phyloP scores from a whole-genome alignment of 1,140 invertebrate species.

The Parapsyche elsis region DNA sequence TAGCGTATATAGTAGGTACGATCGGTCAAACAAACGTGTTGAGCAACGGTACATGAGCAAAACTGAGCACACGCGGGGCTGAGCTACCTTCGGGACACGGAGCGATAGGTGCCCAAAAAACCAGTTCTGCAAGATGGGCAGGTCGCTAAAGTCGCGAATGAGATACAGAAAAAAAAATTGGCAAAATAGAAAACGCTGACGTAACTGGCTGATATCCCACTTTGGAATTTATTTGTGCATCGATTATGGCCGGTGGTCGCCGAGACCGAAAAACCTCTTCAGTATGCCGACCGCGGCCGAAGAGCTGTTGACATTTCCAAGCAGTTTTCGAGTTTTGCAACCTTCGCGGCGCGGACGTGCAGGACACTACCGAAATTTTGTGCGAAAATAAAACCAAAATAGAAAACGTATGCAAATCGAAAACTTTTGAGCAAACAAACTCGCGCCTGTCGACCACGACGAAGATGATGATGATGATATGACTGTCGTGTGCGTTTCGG shows the following conservation, averaged over 20 bases:
- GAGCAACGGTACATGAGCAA: slow-evolving; percentile 31
- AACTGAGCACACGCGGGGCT: slow-evolving; percentile 4
- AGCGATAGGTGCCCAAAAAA: slow-evolving; percentile 17
- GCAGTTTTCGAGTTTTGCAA: not conserved
- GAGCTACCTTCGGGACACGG: slow-evolving; percentile 3
- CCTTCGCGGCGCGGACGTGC: no score
- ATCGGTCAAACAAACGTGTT: slow-evolving; percentile 4
- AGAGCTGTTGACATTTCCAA: slow-evolving; percentile 11
- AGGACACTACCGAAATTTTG: no score
- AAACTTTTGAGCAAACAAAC: no score
- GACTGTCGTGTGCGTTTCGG: no score
- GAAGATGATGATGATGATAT: no score
- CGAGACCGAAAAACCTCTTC: slow-evolving; percentile 14
- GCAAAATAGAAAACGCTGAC: slow-evolving; percentile 15
- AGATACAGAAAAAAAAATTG: not conserved
- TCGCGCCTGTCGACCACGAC: no score
- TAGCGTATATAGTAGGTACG: not conserved
- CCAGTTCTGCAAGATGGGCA: slow-evolving; percentile 26
- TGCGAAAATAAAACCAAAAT: no score
- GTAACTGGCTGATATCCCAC: slow-evolving; percentile 23
- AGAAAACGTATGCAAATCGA: not conserved
- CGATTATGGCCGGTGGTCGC: not conserved
- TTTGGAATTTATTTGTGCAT: slow-evolving; percentile 20
- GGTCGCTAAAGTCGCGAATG: not conserved
- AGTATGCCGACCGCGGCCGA: slow-evolving; percentile 8